Base-by-base conservation (phyloP, 2,888 invertebrate species). In the Sipunculus nudus region DNA sequence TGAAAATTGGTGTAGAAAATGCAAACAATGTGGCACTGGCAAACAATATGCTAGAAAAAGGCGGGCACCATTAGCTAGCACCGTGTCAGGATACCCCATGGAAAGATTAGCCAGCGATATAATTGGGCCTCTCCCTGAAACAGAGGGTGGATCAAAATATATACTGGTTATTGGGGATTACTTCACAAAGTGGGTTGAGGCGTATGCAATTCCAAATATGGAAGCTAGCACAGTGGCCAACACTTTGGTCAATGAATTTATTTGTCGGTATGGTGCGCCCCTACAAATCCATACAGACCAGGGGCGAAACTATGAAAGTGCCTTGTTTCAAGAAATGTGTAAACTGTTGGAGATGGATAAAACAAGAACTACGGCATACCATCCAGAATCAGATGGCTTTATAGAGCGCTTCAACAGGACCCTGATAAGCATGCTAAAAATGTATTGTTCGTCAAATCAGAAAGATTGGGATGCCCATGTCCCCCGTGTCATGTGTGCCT, bases 141-240 rank as follows among this genome's bases (percentile, higher is more conserved):
- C 23, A 16, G 16, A 4, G n/a, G 16, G 5, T 16, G 32, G 48
- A 13, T 31, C 16, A 10, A 48, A 48, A 31, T 48, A 48, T n/a
- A 48, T 48, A 4, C 48, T 48, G n/a, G 29, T 25, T 21, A 48
- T 48, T 6, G 28, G 21, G 8, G 47, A 47, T 26, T 21, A 47
- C 10, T 47, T 47, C 28, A 47, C 47, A 10, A 19, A 26, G 31
- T 48, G 48, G 48, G 25, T 48, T 31, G 31, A 48, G 19, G 25
- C 25, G 19, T 28, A 4, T 10, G 23, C 48, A 3, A 19, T 48
- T 13, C 48, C 48, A 10, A 32, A 48, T 5, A 19, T 23, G 19
- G 16, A 29, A 48, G 48, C 48, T 4, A 8, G 6, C 3, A 4
- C 19, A 3, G 23, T 23, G 16, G 48, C 48, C 4, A 6, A 31